Evolutionary conservation across 2,888 invertebrate species (phyloP), one percentile per base, ranked within the genome.

Genomic region (Cryptocheilus praepositus): DNA sequence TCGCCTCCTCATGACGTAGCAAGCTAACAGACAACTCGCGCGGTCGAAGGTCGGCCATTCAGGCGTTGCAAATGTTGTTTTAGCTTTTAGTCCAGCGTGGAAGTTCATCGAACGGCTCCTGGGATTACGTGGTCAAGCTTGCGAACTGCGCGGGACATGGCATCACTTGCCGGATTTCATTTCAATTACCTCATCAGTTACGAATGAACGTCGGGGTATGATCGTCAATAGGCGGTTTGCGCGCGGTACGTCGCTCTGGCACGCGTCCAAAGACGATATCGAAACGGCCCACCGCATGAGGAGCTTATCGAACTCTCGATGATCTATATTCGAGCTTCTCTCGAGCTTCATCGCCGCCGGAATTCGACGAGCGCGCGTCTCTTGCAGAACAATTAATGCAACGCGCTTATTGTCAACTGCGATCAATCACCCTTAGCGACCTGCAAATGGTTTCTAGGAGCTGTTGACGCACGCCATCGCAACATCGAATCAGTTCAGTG

Each of bases 271-370:
- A 46, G 55, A 11, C 67, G 75, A 76, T 82, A 81, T 81, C 78
- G 77, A 77, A 63, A 73, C 64, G 61, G 64, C 63, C 62, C 52
- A 15, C 13, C 55, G 45, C 22, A 21, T 22, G 57, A 18, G 44
- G 61, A 57, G 80, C 77, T 81, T 83, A 86, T 87, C 84, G 83
- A 85, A 86, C 81, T 78, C 81, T 80, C 79, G 81, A 85, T 80
- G 81, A 78, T 78, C 85, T 84, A 85, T 82, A 84, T 85, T 84
- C 77, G 67, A 15, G 13, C 16, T 49, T 22, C 46, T 58, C 16
- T 36, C 36, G 36, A 36, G 13, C 36, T 11, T 36, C 36, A 44
- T 18, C 56, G 44, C 25, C 13, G 59, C 16, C 44, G 18, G 67
- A 25, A 44, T 70, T 60, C 68, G 56, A 19, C 16, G 43, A 49